phyloP scores from a whole-genome alignment of 2,797 vertebrate genomes.

The Sebastes diploproa region DNA sequence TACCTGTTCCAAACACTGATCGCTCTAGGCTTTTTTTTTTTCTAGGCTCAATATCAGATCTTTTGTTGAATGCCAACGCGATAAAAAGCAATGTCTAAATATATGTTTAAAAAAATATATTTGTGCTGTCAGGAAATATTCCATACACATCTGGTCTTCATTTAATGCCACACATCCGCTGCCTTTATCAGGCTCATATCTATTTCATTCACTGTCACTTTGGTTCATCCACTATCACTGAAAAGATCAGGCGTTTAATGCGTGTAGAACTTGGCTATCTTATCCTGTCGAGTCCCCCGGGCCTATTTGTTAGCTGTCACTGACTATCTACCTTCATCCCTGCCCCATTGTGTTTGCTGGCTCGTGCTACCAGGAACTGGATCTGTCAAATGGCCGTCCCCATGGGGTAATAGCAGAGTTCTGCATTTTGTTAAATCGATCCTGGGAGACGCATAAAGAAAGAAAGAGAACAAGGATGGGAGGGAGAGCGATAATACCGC shows the following conservation, averaged over 20 bases:
- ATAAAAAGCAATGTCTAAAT: background rate
- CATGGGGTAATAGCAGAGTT: conserved; percentile 68
- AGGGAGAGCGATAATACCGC: conserved; percentile 31
- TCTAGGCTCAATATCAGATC: conserved; percentile 5
- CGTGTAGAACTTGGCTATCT: conserved; percentile 60
- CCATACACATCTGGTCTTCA: background rate
- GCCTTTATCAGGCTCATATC: conserved; percentile 42
- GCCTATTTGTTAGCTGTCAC: conserved; percentile 77
- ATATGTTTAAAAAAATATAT: background rate
- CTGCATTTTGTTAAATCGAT: conserved; percentile 72
- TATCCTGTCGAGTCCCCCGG: conserved; percentile 50
- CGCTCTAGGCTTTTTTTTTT: conserved; percentile 10
- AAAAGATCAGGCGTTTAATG: conserved; percentile 62
- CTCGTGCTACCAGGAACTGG: conserved; percentile 59
- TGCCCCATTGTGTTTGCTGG: conserved; percentile 62
- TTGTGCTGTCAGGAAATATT: background rate
- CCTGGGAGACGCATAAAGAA: conserved; percentile 60
- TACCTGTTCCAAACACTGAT: conserved; percentile 15
- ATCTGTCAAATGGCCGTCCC: conserved; percentile 72
- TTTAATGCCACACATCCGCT: conserved; percentile 17
- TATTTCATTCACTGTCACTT: conserved; percentile 50
- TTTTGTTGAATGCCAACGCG: conserved; percentile 3
- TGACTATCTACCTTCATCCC: conserved; percentile 72
- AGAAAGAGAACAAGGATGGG: conserved; percentile 32
- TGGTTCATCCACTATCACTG: conserved; percentile 56